Base-by-base conservation (phyloP, 2,888 invertebrate species). In the Idaea aversata region DNA sequence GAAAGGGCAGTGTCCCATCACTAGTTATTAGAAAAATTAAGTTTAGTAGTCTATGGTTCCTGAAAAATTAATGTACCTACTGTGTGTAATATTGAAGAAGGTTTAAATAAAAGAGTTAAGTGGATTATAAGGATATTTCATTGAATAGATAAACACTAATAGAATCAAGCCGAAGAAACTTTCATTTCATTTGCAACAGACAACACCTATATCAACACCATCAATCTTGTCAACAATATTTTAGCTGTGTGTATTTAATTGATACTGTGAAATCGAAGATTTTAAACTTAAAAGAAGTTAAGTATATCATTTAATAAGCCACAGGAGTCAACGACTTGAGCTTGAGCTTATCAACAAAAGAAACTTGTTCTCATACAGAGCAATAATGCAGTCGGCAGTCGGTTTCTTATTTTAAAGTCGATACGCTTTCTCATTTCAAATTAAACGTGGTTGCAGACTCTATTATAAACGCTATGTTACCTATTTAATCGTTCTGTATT, bases 391-490 rank as follows among this genome's bases (percentile, higher is more conserved):
- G 34, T 25, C 3, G 25, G 69, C 73, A 80, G 81, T 72, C 72
- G 76, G 76, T 81, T 82, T 79, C 81, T 83, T 82, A 83, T 86
- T n/a, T 85, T 82, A 82, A 86, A 85, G 85, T 85, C 81, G 79
- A 80, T 85, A 87, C 87, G 87, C 88, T 89, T 89, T 88, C 88
- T 85, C 83, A 84, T 84, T 88, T 82, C 81, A 79, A 81, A 87
- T 84, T 81, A 82, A 81, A 82, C 75, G 76, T 80, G 70, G 77
- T 76, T 71, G 73, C 69, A 70, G 71, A 77, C 71, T 47, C 47
- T 47, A 47, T 47, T 47, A 47, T 47, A 47, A 47, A 47, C 13
- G 47, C 13, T 47, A 47, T 13, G 47, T 47, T 47, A 25, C 3
- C 2, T 25, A 25, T 25, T 2, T 25, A 25, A 25, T 25, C 25